Percentiles rank a stretch among this genome's conserved stretches.
Evolutionary conservation across 2,888 invertebrate genomes (phyloP).

Genomic region (Pristionchus exspectatus): DNA sequence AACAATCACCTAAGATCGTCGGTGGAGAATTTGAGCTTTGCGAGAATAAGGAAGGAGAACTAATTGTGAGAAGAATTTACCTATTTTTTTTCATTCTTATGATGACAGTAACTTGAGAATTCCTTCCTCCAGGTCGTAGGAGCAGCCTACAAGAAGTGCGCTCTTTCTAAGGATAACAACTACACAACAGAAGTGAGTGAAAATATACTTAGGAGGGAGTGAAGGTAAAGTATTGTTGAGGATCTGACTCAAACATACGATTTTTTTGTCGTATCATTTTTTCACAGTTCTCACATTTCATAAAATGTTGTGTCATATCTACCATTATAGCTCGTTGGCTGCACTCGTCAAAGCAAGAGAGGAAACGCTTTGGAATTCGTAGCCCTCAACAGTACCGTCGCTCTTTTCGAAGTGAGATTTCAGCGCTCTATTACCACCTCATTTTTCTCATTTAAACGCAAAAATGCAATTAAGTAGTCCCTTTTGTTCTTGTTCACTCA

Average conservation of each 20-base stretch:
- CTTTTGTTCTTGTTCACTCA: too few relatives aligned
- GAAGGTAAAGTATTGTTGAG: background rate
- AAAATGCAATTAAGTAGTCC: too few relatives aligned
- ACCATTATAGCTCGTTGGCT: background rate
- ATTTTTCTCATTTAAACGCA: too few relatives aligned
- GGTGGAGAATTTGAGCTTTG: background rate
- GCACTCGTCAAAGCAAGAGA: background rate
- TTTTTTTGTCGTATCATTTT: background rate
- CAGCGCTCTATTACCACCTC: too few relatives aligned
- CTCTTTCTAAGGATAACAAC: background rate
- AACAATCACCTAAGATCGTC: background rate
- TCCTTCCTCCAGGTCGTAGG: background rate
- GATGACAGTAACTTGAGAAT: background rate
- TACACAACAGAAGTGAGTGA: background rate
- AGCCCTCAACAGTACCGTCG: too few relatives aligned
- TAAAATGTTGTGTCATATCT: background rate
- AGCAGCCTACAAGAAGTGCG: background rate
- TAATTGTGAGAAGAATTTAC: background rate
- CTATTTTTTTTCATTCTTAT: background rate
- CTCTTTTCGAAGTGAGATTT: too few relatives aligned
- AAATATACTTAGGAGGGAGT: background rate
- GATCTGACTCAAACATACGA: background rate
- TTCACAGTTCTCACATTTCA: background rate
- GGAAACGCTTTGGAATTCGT: background rate
- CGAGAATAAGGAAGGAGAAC: background rate